Evolutionary conservation across 1,140 invertebrate species (phyloP), one percentile per base, ranked within the genome.

Genomic region (Akabosia matsudoensis): DNA sequence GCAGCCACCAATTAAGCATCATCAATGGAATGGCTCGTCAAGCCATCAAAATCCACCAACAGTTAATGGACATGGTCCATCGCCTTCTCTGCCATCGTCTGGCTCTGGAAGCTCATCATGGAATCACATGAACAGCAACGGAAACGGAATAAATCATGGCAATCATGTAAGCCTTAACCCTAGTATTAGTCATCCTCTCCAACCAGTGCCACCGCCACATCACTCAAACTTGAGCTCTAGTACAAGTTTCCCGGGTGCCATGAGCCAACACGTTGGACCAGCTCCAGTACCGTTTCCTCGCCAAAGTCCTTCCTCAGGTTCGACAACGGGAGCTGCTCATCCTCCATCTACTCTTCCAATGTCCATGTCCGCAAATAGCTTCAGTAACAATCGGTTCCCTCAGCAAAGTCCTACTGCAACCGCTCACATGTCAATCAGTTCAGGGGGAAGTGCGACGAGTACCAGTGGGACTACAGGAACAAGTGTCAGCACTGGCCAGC

Each of bases 181-280:
- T 45, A 67, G 30, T 30, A 67, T 67, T 3, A 67, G 22, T 67
- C 61, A 67, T 67, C 61, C 28, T 30, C 37, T 18, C 18, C 61
- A 67, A 67, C 14, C 18, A 51, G 22, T 73, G 2, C 74, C 79
- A 24, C 78, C 74, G 24, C 70, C 70, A 34, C 79, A 79, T 33
- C 79, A 80, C 37, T 26, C 14, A 30, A 72, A 64, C 3, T 80
- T 81, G 75, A 79, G 45, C 34, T 73, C 82, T 16, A 78, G 76
- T 70, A 81, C 78, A 34, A 82, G 77, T 79, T 79, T 77, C 56
- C 75, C 76, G 26, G 81, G 76, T 54, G 71, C 77, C 18, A 75
- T 76, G 30, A 74, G 77, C 31, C 82, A 78, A 45, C 80, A 76
- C 33, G 78, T 75, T 56, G 77, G 64, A 52, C 79, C 78, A 51